Base-by-base conservation (phyloP, 2,113 vertebrate genomes). In the Nesoenas mayeri region DNA sequence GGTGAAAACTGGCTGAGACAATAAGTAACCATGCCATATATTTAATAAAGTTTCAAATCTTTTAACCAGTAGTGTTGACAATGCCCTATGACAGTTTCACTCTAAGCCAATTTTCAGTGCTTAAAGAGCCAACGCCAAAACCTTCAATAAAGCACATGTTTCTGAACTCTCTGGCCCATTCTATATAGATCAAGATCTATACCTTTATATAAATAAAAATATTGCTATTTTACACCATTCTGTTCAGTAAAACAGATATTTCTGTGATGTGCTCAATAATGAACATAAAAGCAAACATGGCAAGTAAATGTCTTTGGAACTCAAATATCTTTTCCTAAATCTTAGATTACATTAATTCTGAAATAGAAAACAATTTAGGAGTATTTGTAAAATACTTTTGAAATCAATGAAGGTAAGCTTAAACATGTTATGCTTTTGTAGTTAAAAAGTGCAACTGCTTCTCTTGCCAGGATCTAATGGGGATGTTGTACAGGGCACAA, bases 11-110 rank as follows among this genome's bases (percentile, higher is more conserved):
- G 60, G 22, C 85, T 86, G 79, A 85, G 32, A 66, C 42, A 74
- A 78, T 10, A 7, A 24, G 32, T 34, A 91, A 31, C 25, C 56
- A 67, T 67, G 75, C 64, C 42, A 4, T 53, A 87, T 69, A 38
- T 92, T 88, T 70, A 88, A 90, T 58, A 88, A 91, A 75, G 51
- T 91, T 89, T 77, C 66, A 83, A 54, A 71, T 70, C 34, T 74
- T 91, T 88, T 77, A 83, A 79, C 75, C 24, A 70, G 57, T 29
- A 54, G 47, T 74, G 75, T 64, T 91, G 88, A 83, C 34, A 83
- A 66, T 73, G 67, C 42, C 34, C 36, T 50, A 21, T 85, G 71
- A 56, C 24, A 80, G 38, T 64, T 83, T 72, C 32, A 40, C 19
- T 47, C 29, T 31, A 65, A 72, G 61, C 6, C 72, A 73, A 4